Conservation (phyloP, 2,888 invertebrate species). For the Anoncus sp. region DNA sequence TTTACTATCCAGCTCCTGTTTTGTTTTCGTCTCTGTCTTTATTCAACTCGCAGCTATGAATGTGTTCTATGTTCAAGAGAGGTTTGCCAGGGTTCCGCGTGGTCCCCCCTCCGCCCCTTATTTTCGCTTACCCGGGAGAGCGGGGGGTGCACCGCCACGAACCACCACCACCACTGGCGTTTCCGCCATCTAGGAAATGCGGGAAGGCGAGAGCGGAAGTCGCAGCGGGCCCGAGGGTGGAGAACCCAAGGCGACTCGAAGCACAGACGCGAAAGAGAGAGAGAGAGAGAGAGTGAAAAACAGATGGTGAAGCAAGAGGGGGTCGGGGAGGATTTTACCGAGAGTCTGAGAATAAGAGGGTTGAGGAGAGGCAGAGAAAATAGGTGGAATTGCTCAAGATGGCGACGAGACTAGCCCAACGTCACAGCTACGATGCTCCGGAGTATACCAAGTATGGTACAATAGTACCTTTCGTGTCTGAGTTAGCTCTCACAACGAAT, state of each 20-base stretch:
- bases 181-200: slow-evolving; percentile 65
- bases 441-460: neutral
- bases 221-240: slow-evolving; percentile 57
- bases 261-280: slow-evolving; percentile 53
- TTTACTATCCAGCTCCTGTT: slow-evolving; percentile 28
- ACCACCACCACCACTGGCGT: slow-evolving; percentile 32
- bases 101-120: slow-evolving; percentile 31
- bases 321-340: slow-evolving; percentile 63
- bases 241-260: slow-evolving; percentile 45
- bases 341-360: slow-evolving; percentile 56
- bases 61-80: slow-evolving; percentile 18
- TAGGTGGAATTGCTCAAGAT: slow-evolving; percentile 65
- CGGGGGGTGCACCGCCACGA: slow-evolving; percentile 40
- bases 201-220: slow-evolving; percentile 64
- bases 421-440: slow-evolving; percentile 1
- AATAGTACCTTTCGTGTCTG: neutral
- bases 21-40: slow-evolving; percentile 34
- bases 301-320: slow-evolving; percentile 45
- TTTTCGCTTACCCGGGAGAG: slow-evolving; percentile 29
- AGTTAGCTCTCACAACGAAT: neutral
- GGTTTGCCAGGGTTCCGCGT: slow-evolving; percentile 46
- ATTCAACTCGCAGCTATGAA: slow-evolving; percentile 42
- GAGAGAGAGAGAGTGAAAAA: slow-evolving; percentile 44
- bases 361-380: slow-evolving; percentile 50
- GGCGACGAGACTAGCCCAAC: slow-evolving; percentile 52